Conservation (phyloP, 2,888 invertebrate species). For the Gortyna flavago region DNA sequence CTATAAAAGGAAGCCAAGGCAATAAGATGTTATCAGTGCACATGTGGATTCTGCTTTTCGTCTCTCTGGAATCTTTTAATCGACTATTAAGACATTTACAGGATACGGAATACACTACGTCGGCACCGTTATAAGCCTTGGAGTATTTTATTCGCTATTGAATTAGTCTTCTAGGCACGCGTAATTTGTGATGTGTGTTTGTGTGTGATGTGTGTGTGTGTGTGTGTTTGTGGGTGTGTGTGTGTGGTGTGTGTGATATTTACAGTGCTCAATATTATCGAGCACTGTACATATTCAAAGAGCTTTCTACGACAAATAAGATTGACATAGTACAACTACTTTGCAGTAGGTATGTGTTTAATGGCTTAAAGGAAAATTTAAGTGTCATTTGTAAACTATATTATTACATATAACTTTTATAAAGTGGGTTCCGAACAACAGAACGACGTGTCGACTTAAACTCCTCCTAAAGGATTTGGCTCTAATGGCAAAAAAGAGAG, state of each 20-base stretch:
- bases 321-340: background rate
- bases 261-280: no score
- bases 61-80: conserved; percentile 35
- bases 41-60: conserved; percentile 27
- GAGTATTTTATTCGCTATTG: conserved; percentile 1
- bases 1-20: conserved; percentile 11
- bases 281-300: background rate
- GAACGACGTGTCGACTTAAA: no score
- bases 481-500: no score
- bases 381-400: background rate
- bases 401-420: background rate
- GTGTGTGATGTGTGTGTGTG: no score
- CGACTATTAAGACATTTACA: conserved; percentile 22
- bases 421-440: no score
- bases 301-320: background rate
- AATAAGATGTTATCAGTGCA: conserved; percentile 37
- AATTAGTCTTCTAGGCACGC: background rate
- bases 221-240: no score
- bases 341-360: background rate
- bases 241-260: no score
- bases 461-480: no score
- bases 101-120: background rate
- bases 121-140: conserved; percentile 2
- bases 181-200: background rate
- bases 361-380: background rate